Base-by-base conservation (phyloP, 2,797 vertebrate genomes). In the Catharus ustulatus region DNA sequence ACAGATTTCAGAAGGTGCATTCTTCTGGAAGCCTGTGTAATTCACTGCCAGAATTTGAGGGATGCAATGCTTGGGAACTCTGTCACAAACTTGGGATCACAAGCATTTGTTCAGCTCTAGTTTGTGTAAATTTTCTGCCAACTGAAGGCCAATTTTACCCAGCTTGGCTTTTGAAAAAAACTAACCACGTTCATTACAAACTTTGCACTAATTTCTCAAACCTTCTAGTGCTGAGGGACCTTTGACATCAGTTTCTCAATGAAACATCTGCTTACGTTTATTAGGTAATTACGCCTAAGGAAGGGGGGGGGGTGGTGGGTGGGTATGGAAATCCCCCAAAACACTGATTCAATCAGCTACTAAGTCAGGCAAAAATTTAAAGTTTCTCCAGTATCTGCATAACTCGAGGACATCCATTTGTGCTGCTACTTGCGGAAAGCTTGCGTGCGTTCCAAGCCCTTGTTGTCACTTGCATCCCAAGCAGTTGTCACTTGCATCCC, bases 131-230 rank as follows among this genome's bases (percentile, higher is more conserved):
- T 6, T 27, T 38, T 29, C 42, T 2, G 24, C 16, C 24, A 34
- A 9, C 6, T 9, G 3, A 55, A 86, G 16, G 21, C 7, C 42
- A 13, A 42, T 64, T 86, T 57, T 45, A 71, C 14, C 4, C 51
- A 66, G 6, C 18, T 27, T 49, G 0, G 3, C 8, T 55, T 79
- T 26, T 27, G 29, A 45, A 66, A 30, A 48, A 12, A 19, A 21
- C 12, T 1, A 2, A 5, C 16, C 6, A 71, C 0, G 0, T 45
- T 49, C 3, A 75, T 27, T 0, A 0, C 23, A 87, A 73, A 36
- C 7, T 15, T 72, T 66, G 34, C 34, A 64, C 9, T 43, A 9
- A 57, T n/a, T 34, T 79, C 13, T 52, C 9, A 10, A 68, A 51
- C 5, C 6, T 45, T 45, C 10, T 3, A 18, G 4, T 5, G 7